These are phyloP conservation scores for Ciconia boyciana DNA, from an alignment of 2,113 vertebrate species.

Conservation along the genomic window DNA sequence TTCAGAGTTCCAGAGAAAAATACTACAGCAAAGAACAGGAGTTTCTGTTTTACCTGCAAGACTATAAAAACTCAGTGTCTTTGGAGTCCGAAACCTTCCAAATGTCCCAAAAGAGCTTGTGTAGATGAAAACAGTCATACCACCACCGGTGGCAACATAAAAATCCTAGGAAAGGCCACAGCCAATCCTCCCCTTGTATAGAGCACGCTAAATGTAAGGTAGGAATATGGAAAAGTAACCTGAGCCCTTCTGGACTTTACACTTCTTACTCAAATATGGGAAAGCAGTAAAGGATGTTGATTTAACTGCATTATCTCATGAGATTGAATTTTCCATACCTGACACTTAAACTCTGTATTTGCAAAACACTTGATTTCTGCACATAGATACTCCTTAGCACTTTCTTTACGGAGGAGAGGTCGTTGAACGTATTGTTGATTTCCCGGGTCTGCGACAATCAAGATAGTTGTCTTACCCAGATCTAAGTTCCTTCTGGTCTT, in stretches of 20 bases:
- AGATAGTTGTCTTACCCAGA: background rate
- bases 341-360: background rate
- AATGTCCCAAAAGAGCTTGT: background rate
- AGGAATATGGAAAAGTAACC: constrained; percentile 25
- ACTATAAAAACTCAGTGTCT: background rate
- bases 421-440: background rate
- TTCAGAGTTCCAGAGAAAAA: background rate
- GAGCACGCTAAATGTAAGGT: background rate
- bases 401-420: background rate
- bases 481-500: background rate
- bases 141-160: background rate
- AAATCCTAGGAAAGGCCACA: background rate
- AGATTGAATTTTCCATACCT: background rate
- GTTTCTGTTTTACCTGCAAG: constrained; percentile 36
- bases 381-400: background rate
- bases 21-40: background rate
- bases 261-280: constrained; percentile 38
- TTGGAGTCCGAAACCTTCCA: background rate
- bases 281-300: constrained; percentile 23
- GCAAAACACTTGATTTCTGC: background rate
- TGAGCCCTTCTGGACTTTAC: constrained; percentile 70
- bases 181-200: background rate
- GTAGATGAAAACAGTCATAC: background rate
- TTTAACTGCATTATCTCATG: background rate
- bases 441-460: background rate